Conservation (phyloP, 2,888 invertebrate species). For the Athalia cordata region DNA sequence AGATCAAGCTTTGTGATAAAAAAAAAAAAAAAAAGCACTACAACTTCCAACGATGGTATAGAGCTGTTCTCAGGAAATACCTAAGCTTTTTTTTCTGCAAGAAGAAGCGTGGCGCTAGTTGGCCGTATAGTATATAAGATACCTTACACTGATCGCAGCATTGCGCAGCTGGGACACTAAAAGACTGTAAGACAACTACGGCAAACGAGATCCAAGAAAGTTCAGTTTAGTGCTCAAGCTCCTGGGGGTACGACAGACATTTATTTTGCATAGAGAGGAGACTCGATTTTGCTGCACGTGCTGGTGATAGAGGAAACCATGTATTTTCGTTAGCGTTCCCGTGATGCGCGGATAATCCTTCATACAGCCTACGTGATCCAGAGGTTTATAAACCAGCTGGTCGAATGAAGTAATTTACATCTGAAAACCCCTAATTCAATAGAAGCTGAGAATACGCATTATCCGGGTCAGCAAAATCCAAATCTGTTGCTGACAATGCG, state of each 20-base stretch:
- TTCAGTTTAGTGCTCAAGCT: conserved; percentile 33
- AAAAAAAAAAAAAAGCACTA: neutral
- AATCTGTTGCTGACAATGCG: neutral
- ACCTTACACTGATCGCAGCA: neutral
- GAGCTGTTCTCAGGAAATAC: conserved; percentile 21
- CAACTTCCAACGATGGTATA: conserved; percentile 3
- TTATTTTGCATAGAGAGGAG: conserved; percentile 39
- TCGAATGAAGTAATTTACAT: conserved; percentile 17
- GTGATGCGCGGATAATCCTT: conserved; percentile 32
- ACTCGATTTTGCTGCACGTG: conserved; percentile 36
- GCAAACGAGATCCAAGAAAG: conserved; percentile 35
- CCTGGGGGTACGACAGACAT: conserved; percentile 31
- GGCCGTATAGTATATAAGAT: conserved; percentile 6
- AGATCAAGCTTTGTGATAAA: neutral
- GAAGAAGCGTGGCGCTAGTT: conserved; percentile 20
- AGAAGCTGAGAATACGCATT: conserved; percentile 1
- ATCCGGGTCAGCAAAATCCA: neutral
- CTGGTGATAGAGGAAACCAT: conserved; percentile 30
- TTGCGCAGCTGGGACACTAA: neutral
- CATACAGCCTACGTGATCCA: conserved; percentile 26
- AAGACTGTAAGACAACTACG: neutral
- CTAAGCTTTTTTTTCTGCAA: conserved; percentile 4
- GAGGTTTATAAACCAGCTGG: conserved; percentile 7
- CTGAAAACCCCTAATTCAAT: conserved; percentile 6
- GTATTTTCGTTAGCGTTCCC: conserved; percentile 31